Conservation (phyloP, 2,113 vertebrate species). For the Pagrus major region DNA sequence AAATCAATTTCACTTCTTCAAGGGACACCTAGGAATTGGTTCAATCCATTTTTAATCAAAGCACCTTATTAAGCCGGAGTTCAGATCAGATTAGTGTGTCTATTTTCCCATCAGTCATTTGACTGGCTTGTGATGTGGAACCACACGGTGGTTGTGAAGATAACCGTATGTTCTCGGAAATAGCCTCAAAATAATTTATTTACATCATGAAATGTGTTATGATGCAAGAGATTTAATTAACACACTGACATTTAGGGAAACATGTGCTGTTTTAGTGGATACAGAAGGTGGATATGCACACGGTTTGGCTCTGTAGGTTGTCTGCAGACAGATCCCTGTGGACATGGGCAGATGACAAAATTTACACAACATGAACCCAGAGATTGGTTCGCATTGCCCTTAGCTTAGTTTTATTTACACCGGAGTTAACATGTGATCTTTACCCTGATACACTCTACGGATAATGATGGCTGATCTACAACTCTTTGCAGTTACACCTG, state of each 20-base stretch:
- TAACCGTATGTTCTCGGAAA: conserved; percentile 1
- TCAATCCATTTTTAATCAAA: conserved; percentile 63
- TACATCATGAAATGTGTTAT: background rate
- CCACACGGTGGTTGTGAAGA: background rate
- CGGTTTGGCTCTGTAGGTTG: too few relatives aligned
- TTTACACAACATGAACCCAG: background rate
- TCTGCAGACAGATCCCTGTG: background rate
- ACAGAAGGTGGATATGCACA: background rate
- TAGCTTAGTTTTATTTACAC: background rate
- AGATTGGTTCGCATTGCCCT: background rate
- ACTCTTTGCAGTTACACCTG: background rate
- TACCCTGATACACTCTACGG: background rate
- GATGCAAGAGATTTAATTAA: conserved; percentile 11
- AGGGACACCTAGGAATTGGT: conserved; percentile 24
- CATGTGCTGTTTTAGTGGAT: background rate
- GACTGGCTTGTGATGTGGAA: conserved; percentile 21
- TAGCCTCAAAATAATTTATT: background rate
- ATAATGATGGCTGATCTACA: background rate
- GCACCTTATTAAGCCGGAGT: conserved; percentile 24
- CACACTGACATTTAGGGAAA: conserved; percentile 4
- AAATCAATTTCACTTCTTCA: conserved; percentile 35
- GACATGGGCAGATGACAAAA: background rate
- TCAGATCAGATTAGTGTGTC: conserved; percentile 11
- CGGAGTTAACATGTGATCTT: background rate
- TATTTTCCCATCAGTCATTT: conserved; percentile 16